These are phyloP conservation scores for Agrochola lychnidis DNA, from an alignment of 2,888 invertebrate species.

Conservation along the genomic window DNA sequence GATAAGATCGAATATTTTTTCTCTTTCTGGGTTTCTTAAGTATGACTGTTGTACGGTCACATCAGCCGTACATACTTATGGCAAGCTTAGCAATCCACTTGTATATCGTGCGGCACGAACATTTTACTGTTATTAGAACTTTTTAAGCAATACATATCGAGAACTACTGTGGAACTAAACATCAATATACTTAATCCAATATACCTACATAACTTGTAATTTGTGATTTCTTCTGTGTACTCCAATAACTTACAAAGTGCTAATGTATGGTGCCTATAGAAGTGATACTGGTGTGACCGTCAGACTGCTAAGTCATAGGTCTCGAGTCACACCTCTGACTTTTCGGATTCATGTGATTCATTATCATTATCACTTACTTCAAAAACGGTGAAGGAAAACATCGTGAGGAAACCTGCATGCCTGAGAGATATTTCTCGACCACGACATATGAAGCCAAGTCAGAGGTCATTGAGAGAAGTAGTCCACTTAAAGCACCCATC, in stretches of 20 bases:
- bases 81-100: neutral
- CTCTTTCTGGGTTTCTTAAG: neutral
- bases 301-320: too few relatives aligned
- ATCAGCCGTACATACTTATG: neutral
- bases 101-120: neutral
- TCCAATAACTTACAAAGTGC: neutral
- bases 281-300: too few relatives aligned
- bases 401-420: too few relatives aligned
- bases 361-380: too few relatives aligned
- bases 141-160: neutral
- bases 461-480: too few relatives aligned
- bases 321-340: too few relatives aligned
- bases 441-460: too few relatives aligned
- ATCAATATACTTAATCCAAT: too few relatives aligned
- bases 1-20: neutral
- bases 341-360: too few relatives aligned
- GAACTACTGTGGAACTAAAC: neutral
- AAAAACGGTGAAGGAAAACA: too few relatives aligned
- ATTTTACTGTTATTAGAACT: neutral
- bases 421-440: too few relatives aligned
- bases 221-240: neutral
- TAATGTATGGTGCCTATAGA: neutral
- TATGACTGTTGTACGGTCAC: neutral
- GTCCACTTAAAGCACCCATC: too few relatives aligned
- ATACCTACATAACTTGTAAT: neutral